These are phyloP conservation scores for Rhynchonycteris naso DNA, from an alignment of 2,797 vertebrate species.

Conservation along the genomic window DNA sequence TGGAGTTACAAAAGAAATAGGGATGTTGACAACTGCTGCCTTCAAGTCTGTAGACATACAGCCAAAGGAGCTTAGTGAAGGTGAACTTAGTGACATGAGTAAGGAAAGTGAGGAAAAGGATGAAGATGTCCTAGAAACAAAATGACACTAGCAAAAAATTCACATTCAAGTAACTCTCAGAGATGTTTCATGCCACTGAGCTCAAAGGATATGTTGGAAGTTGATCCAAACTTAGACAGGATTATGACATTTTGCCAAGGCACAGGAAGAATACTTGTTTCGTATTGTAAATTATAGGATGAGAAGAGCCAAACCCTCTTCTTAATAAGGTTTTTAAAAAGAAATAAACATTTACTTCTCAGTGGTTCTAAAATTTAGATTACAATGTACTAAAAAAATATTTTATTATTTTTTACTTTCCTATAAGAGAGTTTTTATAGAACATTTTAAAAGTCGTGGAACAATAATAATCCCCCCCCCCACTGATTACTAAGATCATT, in stretches of 20 bases:
- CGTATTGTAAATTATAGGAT: neutral
- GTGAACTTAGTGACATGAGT: neutral
- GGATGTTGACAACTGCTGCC: neutral
- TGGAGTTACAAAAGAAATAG: neutral
- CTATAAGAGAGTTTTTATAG: neutral
- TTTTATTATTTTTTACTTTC: conserved; percentile 14
- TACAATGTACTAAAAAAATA: conserved; percentile 13
- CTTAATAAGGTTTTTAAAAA: neutral
- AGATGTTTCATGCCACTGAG: neutral
- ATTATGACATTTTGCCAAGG: neutral
- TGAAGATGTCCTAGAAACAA: neutral
- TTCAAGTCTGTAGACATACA: neutral
- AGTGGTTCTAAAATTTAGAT: neutral
- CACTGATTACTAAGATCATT: conserved; percentile 35
- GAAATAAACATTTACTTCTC: neutral
- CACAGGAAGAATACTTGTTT: neutral
- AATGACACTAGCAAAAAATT: neutral
- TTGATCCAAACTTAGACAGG: neutral
- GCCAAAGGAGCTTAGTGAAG: neutral
- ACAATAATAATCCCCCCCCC: neutral
- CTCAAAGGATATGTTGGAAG: neutral
- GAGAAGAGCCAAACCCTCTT: neutral
- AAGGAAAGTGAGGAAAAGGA: neutral
- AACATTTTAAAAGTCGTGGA: neutral
- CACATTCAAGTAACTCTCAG: neutral